Base-by-base conservation (phyloP, 2,797 vertebrate genomes). In the Galago senegalensis region DNA sequence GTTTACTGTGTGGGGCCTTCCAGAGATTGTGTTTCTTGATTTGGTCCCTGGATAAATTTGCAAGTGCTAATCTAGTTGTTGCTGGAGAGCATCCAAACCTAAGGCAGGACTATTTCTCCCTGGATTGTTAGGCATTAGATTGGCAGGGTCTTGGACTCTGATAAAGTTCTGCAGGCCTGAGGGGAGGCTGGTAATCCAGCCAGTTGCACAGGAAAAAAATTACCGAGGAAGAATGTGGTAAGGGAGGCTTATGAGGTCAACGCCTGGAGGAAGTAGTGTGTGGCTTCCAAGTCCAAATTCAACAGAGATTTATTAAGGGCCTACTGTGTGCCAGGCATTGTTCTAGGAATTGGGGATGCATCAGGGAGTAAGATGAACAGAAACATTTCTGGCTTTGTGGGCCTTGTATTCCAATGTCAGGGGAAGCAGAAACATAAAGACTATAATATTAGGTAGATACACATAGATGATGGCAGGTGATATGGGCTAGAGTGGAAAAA, bases 31-130 rank as follows among this genome's bases (percentile, higher is more conserved):
- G 29, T 63, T 85, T 82, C 92, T 96, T 82, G 63, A 92, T 94
- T 93, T 89, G 77, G 84, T 94, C 96, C 58, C 95, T 88, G 81
- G 92, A 77, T 96, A 85, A 82, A 94, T 96, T 97, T 93, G 84
- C 67, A 92, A 83, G 82, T 34, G 56, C 69, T 92, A 86, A 97
- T 95, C 87, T 79, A 92, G 70, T 94, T 87, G 69, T 82, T 97
- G 40, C 84, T 96, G 95, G 94, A 96, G 14, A 89, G 29, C 61
- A 87, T 89, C 61, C 89, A 91, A 95, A 60, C 2, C 2, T 25
- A 87, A 96, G 87, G 92, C 77, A 49, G 60, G 25, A 69, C 56
- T 87, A 0, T 82, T 95, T 67, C 75, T 81, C 56, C 43, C 43
- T 91, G 81, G 80, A 67, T 85, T 87, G 83, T 91, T 97, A 91